phyloP scores from a whole-genome alignment of 2,797 vertebrate species.

The Sebastiscus tertius region DNA sequence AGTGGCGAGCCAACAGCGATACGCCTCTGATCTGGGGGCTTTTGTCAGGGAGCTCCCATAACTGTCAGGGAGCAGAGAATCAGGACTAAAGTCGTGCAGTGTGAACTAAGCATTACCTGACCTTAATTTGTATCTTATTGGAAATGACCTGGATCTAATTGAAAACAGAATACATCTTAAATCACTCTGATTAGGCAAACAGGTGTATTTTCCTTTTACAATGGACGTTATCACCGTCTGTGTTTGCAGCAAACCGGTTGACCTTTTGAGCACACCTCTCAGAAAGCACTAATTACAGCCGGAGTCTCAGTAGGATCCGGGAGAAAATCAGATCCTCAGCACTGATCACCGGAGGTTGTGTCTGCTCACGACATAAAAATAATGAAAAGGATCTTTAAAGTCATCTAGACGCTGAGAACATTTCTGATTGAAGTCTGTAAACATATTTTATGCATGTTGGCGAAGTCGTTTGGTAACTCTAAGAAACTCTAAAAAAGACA shows the following conservation, averaged over 20 bases:
- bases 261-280: slow-evolving; percentile 49
- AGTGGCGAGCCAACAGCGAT: background rate
- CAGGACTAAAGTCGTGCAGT: background rate
- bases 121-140: background rate
- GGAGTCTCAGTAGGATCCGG: background rate
- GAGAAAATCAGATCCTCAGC: background rate
- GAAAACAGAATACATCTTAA: slow-evolving; percentile 1
- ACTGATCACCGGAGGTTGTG: background rate
- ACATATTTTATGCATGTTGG: background rate
- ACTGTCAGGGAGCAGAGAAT: background rate
- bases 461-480: background rate
- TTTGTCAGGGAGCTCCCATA: background rate
- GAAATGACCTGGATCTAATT: slow-evolving; percentile 15
- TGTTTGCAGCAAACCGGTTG: slow-evolving; percentile 20
- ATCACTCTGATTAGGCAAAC: slow-evolving; percentile 21
- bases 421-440: background rate
- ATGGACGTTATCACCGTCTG: background rate
- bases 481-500: background rate
- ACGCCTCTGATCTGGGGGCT: background rate
- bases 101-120: background rate
- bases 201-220: background rate
- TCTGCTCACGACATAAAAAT: background rate
- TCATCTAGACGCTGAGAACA: background rate
- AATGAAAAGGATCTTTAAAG: slow-evolving; percentile 1
- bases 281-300: slow-evolving; percentile 32